A percentile compares a stretch with the other conserved stretches of the same genome.
phyloP scores from a whole-genome alignment of 1,140 invertebrate species.

The Drosophila mojavensis region DNA sequence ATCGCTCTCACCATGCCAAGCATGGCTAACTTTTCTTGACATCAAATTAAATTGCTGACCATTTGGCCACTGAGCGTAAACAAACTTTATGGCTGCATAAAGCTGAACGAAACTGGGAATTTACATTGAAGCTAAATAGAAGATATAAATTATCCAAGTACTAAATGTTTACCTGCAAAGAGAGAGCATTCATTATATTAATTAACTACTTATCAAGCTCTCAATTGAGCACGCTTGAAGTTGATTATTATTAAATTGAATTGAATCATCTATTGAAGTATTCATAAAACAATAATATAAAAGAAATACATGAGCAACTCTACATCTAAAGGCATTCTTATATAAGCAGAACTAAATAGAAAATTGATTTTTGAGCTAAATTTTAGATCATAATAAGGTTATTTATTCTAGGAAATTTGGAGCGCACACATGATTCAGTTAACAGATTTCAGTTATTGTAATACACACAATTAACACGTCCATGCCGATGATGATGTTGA shows the following conservation, averaged over 20 bases:
- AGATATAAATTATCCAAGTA: no score
- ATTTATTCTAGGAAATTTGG: neutral
- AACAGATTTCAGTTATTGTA: slow-evolving; percentile 20
- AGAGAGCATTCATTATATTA: no score
- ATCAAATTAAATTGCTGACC: slow-evolving; percentile 5
- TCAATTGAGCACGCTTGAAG: no score
- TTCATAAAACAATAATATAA: no score
- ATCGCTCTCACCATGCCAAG: neutral
- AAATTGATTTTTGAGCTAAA: neutral
- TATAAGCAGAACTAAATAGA: no score
- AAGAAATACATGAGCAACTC: no score
- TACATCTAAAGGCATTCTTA: no score
- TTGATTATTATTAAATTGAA: no score
- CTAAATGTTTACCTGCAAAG: no score
- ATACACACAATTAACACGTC: slow-evolving; percentile 74
- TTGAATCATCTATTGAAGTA: no score
- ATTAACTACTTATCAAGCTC: no score
- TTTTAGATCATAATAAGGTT: neutral
- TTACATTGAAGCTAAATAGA: no score
- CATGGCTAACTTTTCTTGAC: neutral
- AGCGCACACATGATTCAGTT: slow-evolving; percentile 9
- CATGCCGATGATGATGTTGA: slow-evolving; percentile 1
- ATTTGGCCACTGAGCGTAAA: neutral
- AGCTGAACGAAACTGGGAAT: neutral
- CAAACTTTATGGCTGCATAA: neutral